phyloP scores from a whole-genome alignment of 2,888 invertebrate genomes.

The Pristionchus japonicus region DNA sequence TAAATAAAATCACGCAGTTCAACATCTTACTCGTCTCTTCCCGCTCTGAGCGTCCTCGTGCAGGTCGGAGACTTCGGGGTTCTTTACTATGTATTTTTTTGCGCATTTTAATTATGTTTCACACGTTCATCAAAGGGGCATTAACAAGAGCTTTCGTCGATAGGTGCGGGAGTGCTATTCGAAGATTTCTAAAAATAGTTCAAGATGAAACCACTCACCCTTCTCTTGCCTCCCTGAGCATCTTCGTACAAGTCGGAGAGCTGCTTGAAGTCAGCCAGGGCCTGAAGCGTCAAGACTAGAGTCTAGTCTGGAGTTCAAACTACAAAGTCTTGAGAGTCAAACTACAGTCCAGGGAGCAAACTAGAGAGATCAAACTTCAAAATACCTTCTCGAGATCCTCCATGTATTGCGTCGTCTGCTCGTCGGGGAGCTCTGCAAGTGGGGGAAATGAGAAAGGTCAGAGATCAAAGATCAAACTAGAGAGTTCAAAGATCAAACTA shows the following conservation, averaged over 20 bases:
- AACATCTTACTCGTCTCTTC: constrained; percentile 16
- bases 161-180: too few relatives aligned
- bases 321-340: not conserved
- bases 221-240: constrained; percentile 37
- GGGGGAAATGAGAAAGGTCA: not conserved
- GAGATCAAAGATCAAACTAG: not conserved
- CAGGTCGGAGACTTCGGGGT: constrained; percentile 49
- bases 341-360: constrained; percentile 3
- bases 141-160: too few relatives aligned
- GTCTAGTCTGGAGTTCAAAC: not conserved
- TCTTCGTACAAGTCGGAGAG: constrained; percentile 49
- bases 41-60: constrained; percentile 48
- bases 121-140: not conserved
- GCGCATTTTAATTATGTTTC: not conserved
- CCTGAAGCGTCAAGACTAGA: constrained; percentile 43
- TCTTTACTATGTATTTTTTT: too few relatives aligned
- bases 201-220: constrained; percentile 11
- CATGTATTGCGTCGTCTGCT: constrained; percentile 53
- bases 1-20: not conserved
- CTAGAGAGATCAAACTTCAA: not conserved
- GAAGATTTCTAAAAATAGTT: too few relatives aligned
- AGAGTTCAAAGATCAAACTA: not conserved
- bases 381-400: constrained; percentile 57
- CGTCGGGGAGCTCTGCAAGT: constrained; percentile 10
- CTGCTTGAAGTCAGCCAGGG: constrained; percentile 65